Base-by-base conservation (phyloP, 2,113 vertebrate genomes). In the Syngnathus floridae region DNA sequence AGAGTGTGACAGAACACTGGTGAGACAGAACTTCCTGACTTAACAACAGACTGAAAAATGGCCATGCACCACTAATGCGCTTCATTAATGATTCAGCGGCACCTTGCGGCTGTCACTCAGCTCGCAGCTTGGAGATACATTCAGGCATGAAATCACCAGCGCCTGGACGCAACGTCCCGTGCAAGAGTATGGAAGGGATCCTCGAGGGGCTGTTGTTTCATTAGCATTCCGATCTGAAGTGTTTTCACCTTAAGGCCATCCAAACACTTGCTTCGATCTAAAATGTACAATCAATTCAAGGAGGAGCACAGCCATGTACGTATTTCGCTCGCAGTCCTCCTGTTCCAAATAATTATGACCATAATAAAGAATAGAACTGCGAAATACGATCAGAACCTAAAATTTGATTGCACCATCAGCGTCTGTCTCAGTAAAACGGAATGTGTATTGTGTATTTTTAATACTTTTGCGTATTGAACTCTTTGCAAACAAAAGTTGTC, bases 161-260 rank as follows among this genome's bases (percentile, higher is more conserved):
- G 3, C 67, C 4, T 3, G 69, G 22, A 22, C 22, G 22, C n/a
- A n/a, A n/a, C n/a, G n/a, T 77, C 67, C 63, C 26, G 19, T 48
- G 45, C 46, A 71, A 78, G 70, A 68, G 63, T 13, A 70, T 49
- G 58, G 69, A 69, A 66, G 58, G 69, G 67, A 66, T 75, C 80
- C 83, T 85, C 70, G 73, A 76, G 66, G 62, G 66, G 67, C 65
- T 48, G 74, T 80, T 74, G 76, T 82, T 84, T 81, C 68, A 78
- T 82, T 74, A 77, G 68, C 67, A 69, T 75, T 76, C 22, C 45
- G 70, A 82, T 82, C 65, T 75, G 65, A 86, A 60, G 66, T 71
- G 69, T 72, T 80, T 81, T 81, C 76, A 72, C 71, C 76, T 81
- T 68, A 51, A 22, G 80, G 78, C 75, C 48, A 58, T 58, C 76